Conservation (phyloP, 2,888 invertebrate species). For the Ectemnius lituratus region DNA sequence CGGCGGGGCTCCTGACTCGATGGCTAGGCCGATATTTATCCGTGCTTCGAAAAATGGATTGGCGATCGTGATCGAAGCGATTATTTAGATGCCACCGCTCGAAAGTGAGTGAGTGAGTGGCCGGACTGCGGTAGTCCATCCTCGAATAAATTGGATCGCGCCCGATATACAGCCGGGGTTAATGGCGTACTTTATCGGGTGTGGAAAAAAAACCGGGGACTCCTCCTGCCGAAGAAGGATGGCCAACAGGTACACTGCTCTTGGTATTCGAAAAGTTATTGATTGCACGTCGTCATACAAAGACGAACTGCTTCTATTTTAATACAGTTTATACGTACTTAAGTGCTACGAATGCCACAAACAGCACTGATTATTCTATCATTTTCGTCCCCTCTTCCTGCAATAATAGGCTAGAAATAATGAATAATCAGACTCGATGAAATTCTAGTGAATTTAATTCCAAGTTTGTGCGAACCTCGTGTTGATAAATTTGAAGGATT, state of each 20-base stretch:
- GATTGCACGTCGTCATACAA: neutral
- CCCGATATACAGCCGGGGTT: conserved; percentile 26
- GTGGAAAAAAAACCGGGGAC: conserved; percentile 7
- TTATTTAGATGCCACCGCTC: conserved; percentile 44
- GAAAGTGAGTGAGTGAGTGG: conserved; percentile 21
- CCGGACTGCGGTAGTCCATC: conserved; percentile 34
- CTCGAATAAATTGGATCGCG: conserved; percentile 44
- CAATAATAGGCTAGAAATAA: too few species aligned
- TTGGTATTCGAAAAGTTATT: conserved; percentile 4
- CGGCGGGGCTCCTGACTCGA: conserved; percentile 43
- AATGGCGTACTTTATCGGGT: conserved; percentile 34
- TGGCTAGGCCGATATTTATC: conserved; percentile 47
- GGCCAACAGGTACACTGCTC: too few species aligned
- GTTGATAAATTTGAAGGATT: too few species aligned
- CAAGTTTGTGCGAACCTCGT: too few species aligned
- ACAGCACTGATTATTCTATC: too few species aligned
- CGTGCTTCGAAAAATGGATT: conserved; percentile 50
- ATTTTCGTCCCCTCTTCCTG: too few species aligned
- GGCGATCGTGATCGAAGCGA: conserved; percentile 43
- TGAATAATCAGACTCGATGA: too few species aligned
- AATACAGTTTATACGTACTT: too few species aligned
- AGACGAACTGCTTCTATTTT: too few species aligned
- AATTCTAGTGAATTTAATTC: too few species aligned
- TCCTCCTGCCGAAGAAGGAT: neutral
- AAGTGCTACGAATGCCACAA: too few species aligned